Evolutionary conservation across 1,140 invertebrate genomes (phyloP).

Genomic region (Lasioglossum albipes): DNA sequence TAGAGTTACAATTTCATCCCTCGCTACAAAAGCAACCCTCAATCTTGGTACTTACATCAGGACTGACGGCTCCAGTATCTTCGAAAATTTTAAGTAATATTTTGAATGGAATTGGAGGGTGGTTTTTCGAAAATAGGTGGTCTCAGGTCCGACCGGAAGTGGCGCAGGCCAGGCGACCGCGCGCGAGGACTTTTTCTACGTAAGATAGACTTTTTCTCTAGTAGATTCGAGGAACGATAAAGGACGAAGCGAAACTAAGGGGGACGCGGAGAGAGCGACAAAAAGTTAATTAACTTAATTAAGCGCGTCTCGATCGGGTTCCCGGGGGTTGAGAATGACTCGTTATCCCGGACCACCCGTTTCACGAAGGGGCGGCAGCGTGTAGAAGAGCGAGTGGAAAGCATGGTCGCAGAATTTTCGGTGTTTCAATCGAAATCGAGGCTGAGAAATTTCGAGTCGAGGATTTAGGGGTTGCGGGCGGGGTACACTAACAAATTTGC

Average conservation of each 20-base stretch:
- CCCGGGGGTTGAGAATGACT: constrained; percentile 9
- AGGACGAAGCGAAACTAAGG: background rate
- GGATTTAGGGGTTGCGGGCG: too few relatives aligned
- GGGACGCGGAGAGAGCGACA: too few relatives aligned
- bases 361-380: constrained; percentile 11
- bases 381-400: background rate
- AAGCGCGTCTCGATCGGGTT: constrained; percentile 24
- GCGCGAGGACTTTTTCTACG: constrained; percentile 69
- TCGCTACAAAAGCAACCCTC: too few relatives aligned
- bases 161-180: constrained; percentile 54
- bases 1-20: too few relatives aligned
- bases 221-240: constrained; percentile 34
- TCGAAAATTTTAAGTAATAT: too few relatives aligned
- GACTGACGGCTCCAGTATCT: too few relatives aligned
- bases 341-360: constrained; percentile 68
- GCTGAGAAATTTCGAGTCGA: background rate
- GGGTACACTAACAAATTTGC: background rate
- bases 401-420: too few relatives aligned
- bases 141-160: constrained; percentile 1
- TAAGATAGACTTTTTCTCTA: constrained; percentile 69
- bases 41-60: too few relatives aligned
- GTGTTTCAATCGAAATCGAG: background rate
- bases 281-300: background rate
- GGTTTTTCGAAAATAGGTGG: too few relatives aligned
- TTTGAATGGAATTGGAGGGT: too few relatives aligned